Evolutionary conservation across 2,888 invertebrate species (phyloP).

Genomic region (Mycalesis mineus): DNA sequence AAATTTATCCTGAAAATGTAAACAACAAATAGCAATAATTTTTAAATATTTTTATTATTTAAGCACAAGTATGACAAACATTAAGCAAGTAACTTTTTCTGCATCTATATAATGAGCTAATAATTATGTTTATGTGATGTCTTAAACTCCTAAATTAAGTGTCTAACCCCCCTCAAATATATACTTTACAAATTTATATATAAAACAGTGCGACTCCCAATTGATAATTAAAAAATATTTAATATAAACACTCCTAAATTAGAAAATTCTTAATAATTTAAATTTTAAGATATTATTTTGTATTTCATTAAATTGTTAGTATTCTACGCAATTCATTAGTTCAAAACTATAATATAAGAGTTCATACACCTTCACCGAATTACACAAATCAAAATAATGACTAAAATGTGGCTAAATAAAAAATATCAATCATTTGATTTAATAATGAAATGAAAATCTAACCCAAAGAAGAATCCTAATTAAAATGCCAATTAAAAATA

Average conservation of each 20-base stretch:
- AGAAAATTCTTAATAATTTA: slow-evolving; percentile 19
- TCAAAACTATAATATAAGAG: slow-evolving; percentile 25
- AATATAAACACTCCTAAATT: slow-evolving; percentile 30
- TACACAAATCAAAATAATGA: slow-evolving; percentile 30
- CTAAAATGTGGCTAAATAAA: slow-evolving; percentile 13
- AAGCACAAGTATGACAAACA: slow-evolving; percentile 73
- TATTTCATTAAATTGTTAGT: slow-evolving; percentile 38
- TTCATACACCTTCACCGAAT: slow-evolving; percentile 56
- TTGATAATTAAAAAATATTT: slow-evolving; percentile 18
- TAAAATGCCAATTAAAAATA: slow-evolving; percentile 18
- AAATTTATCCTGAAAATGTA: slow-evolving; percentile 31
- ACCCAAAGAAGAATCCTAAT: background rate
- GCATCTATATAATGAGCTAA: slow-evolving; percentile 49
- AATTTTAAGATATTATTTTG: slow-evolving; percentile 6
- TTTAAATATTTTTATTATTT: slow-evolving; percentile 57
- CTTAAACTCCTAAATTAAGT: slow-evolving; percentile 16
- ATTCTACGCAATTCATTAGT: slow-evolving; percentile 22
- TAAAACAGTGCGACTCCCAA: slow-evolving; percentile 14
- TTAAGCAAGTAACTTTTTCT: slow-evolving; percentile 61
- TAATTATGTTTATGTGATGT: slow-evolving; percentile 35
- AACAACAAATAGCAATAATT: slow-evolving; percentile 36
- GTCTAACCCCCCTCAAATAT: slow-evolving; percentile 34
- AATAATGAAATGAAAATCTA: slow-evolving; percentile 14
- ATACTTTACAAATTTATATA: slow-evolving; percentile 45
- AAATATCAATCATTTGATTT: slow-evolving; percentile 21